Conservation (phyloP, 2,888 invertebrate genomes). For the Peribatodes rhomboidaria region DNA sequence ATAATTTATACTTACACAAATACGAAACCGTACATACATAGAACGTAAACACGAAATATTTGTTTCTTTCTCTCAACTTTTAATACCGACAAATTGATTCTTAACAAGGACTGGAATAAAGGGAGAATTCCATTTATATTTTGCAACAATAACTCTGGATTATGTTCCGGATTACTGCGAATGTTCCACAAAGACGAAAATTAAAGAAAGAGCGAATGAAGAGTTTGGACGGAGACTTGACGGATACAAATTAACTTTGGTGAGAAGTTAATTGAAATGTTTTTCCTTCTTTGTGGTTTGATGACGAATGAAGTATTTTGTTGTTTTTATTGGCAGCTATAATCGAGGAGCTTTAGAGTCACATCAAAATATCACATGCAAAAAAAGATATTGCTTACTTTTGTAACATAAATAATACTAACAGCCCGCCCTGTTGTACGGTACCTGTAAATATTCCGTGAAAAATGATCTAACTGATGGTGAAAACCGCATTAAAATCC, state of each 20-base stretch:
- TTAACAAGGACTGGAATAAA: constrained; percentile 41
- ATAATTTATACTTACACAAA: constrained; percentile 27
- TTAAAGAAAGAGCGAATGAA: constrained; percentile 18
- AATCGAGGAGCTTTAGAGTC: too few relatives aligned
- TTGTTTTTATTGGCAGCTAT: constrained; percentile 11
- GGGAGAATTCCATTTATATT: constrained; percentile 46
- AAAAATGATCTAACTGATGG: too few relatives aligned
- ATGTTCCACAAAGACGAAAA: constrained; percentile 39
- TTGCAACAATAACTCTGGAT: constrained; percentile 39
- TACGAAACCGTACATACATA: too few relatives aligned
- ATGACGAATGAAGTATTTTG: neutral
- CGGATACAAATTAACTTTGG: constrained; percentile 18
- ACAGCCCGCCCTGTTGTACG: too few relatives aligned
- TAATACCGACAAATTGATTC: constrained; percentile 54
- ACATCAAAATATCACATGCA: neutral
- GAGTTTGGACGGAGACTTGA: constrained; percentile 13
- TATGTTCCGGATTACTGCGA: constrained; percentile 30
- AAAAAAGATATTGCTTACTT: neutral
- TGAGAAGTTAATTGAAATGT: constrained; percentile 13
- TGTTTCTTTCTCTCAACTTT: constrained; percentile 49
- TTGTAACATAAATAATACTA: too few relatives aligned
- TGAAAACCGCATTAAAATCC: too few relatives aligned
- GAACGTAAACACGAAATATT: constrained; percentile 39
- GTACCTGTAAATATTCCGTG: too few relatives aligned
- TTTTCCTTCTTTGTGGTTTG: constrained; percentile 6